Evolutionary conservation across 1,140 invertebrate genomes (phyloP), one percentile per base, ranked within the genome.

Genomic region (Sogatella furcifera): DNA sequence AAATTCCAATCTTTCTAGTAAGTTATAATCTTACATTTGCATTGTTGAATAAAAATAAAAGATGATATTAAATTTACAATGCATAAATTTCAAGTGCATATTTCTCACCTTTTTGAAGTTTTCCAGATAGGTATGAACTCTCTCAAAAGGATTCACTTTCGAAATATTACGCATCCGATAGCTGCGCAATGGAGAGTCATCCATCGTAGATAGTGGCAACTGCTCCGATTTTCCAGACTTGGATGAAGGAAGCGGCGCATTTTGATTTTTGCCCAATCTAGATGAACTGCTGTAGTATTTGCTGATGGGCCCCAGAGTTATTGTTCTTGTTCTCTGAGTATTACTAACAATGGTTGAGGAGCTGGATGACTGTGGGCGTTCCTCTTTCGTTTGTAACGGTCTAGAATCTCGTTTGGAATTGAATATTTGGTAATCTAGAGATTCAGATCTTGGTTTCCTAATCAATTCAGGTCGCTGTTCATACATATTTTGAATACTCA

Each of bases 261-360:
- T 42, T 43, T 60, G 34, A 8, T 38, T 54, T 34, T 43, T 44
- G 11, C 46, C 59, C 15, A 60, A 52, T 19, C 52, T 53, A 10
- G 41, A 60, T 22, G 59, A 60, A 28, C 59, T 60, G 11, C 21
- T 34, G 46, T 53, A 60, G n/a, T 55, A 43, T 55, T 46, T 41
- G 24, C 59, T 60, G 22, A 60, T 41, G 2, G 59, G 59, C 11
- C 59, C 38, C 22, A 60, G 53, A 21, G 38, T 24, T 2, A 44
- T 44, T 44, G 46, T 19, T n/a, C 9, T 49, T 19, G 15, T 22
- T 49, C 15, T 49, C 17, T 49, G 15, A 15, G 15, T 2, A 49
- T 28, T 49, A 34, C 44, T 52, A 28, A 15, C 21, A 17, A 31
- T 49, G 1, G 34, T 58, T 59, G 17, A 31, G 8, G 28, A 14